Evolutionary conservation across 2,113 vertebrate species (phyloP), one percentile per base, ranked within the genome.

Genomic region (Atherinomorus stipes): DNA sequence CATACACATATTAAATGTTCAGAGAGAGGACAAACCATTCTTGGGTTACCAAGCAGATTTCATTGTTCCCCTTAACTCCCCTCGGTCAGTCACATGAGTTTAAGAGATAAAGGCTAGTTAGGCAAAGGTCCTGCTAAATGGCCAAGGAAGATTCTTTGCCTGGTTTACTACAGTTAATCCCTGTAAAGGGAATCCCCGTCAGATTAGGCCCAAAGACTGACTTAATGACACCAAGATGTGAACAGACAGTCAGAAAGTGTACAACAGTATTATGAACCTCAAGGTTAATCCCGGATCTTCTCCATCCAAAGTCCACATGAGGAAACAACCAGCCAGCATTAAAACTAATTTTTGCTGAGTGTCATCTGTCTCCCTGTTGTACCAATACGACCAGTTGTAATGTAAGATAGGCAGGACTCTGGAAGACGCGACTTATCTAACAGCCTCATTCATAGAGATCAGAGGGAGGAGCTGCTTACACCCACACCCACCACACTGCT

Each of bases 401-500:
- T 22, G 64, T 22, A 62, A 84, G 88, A 89, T 87, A 91, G 67
- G 73, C 66, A 71, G 60, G 28, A 59, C 61, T 42, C 26, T 3
- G 56, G 23, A 7, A 74, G 49, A 71, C 40, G 22, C 18, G 1
- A 76, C 85, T 89, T 89, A 91, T 91, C 89, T 88, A 83, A 45
- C 74, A 61, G 45, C 28, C 78, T 80, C 86, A 82, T 64, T 80
- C 76, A 74, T 54, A 40, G 72, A 71, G 51, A 57, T 58, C 65
- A 67, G 71, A 77, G 71, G 85, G 85, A 84, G 84, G 83, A 70
- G 60, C 62, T 50, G 64, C 23, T 49, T 71, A 72, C 50, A 51
- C 76, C 80, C 83, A 76, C 85, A 64, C 81, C 60, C 68, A 21
- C 68, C 77, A 57, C 47, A 1, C 59, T 5, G 22, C 1, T 34